Evolutionary conservation across 2,113 vertebrate species (phyloP).

Genomic region (Ctenodactylus gundi): DNA sequence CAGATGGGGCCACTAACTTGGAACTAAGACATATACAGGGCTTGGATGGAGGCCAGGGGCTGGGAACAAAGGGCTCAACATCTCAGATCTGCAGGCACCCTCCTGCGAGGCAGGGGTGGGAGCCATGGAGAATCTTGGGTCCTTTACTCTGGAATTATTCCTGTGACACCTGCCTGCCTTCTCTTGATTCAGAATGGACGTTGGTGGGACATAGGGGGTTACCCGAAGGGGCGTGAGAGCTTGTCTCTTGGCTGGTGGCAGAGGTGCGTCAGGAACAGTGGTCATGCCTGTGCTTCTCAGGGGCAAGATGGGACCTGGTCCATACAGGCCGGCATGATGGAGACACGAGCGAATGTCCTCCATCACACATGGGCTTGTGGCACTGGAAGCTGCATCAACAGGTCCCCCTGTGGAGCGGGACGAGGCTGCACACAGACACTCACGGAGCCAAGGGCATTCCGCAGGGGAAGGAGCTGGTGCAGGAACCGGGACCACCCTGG

Average conservation of each 20-base stretch:
- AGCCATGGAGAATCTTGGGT: neutral
- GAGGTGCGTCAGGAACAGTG: conserved; percentile 24
- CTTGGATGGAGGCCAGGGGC: neutral
- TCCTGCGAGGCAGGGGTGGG: fast-evolving
- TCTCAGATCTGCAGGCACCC: fast-evolving
- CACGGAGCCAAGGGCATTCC: neutral
- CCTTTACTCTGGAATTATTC: neutral
- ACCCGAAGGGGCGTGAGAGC: neutral
- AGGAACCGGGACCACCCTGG: neutral
- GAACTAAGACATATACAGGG: neutral
- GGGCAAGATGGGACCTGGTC: neutral
- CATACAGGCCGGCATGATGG: neutral
- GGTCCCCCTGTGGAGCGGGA: neutral
- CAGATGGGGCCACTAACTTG: fast-evolving
- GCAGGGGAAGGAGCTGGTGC: fast-evolving
- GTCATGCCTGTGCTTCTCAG: neutral
- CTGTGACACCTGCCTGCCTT: neutral
- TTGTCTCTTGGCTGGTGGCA: too few relatives aligned
- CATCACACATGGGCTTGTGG: neutral
- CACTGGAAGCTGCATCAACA: neutral
- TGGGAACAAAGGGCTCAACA: fast-evolving
- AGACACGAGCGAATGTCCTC: conserved; percentile 38
- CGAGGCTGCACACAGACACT: too few relatives aligned
- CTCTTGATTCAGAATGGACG: fast-evolving
- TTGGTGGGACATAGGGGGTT: neutral